Conservation (phyloP, 2,797 vertebrate species). For the Sparidentex hasta region DNA sequence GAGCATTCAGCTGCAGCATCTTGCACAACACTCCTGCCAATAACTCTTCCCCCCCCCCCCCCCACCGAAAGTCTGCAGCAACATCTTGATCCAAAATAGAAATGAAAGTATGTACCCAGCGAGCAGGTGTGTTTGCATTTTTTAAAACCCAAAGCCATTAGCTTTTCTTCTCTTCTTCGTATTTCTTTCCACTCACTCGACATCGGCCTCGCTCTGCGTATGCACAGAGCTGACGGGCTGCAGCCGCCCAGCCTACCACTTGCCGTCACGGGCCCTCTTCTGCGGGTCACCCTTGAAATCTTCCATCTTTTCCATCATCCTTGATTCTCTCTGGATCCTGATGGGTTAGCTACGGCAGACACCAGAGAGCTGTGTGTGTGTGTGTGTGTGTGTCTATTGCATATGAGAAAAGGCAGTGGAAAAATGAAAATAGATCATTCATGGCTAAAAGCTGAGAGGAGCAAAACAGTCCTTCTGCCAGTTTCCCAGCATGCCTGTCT, state of each 20-base stretch:
- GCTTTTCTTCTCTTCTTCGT: conserved; percentile 14
- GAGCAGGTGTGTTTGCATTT: conserved; percentile 27
- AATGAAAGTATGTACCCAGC: conserved; percentile 13
- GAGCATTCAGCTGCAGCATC: neutral
- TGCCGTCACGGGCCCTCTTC: conserved; percentile 13
- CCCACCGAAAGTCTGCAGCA: conserved; percentile 13
- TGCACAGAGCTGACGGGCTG: conserved; percentile 18
- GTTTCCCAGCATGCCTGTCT: conserved; percentile 66
- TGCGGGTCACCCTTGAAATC: conserved; percentile 49
- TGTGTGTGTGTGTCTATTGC: conserved; percentile 25
- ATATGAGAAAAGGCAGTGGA: conserved; percentile 34
- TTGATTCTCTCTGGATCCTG: conserved; percentile 57
- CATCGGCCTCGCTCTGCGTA: neutral
- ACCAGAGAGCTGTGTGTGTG: conserved; percentile 15
- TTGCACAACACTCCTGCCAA: neutral
- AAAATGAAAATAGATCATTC: conserved; percentile 77
- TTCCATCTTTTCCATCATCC: conserved; percentile 58
- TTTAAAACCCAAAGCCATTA: conserved; percentile 16
- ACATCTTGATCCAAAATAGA: conserved; percentile 31
- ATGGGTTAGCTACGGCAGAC: conserved; percentile 44
- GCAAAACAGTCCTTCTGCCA: conserved; percentile 63
- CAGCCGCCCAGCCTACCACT: neutral
- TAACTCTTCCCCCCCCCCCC: no score
- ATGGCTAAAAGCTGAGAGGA: conserved; percentile 67
- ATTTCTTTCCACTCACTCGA: conserved; percentile 19